Evolutionary conservation across 2,888 invertebrate genomes (phyloP).

Genomic region (Stramonita haemastoma): DNA sequence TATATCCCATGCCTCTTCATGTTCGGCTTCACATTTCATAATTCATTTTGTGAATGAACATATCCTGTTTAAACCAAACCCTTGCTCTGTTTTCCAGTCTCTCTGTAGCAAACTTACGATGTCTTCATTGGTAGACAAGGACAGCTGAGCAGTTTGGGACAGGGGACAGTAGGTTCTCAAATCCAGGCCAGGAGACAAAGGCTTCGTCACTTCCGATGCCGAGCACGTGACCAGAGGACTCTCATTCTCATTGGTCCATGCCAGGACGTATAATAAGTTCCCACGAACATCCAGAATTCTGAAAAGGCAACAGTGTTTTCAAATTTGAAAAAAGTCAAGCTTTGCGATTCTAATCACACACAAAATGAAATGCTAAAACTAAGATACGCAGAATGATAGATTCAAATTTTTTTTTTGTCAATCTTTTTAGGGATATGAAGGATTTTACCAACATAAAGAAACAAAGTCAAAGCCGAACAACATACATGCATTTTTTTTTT

Average conservation of each 20-base stretch:
- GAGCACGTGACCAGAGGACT: conserved; percentile 6
- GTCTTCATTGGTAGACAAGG: neutral
- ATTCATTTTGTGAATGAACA: too few relatives aligned
- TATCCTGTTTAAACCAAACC: neutral
- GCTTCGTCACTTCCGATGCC: conserved; percentile 16
- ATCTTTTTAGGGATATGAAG: too few relatives aligned
- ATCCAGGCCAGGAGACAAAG: neutral
- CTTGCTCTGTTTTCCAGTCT: neutral
- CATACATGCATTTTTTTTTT: too few relatives aligned
- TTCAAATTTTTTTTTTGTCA: too few relatives aligned
- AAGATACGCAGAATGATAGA: too few relatives aligned
- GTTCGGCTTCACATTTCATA: too few relatives aligned
- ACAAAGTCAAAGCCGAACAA: too few relatives aligned
- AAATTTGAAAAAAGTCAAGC: too few relatives aligned
- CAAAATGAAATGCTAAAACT: too few relatives aligned
- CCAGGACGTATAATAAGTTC: conserved; percentile 20
- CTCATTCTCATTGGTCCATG: neutral
- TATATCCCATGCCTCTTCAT: too few relatives aligned
- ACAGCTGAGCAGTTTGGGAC: neutral
- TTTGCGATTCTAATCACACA: too few relatives aligned
- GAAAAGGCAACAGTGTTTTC: neutral
- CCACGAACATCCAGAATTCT: conserved; percentile 7
- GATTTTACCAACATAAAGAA: too few relatives aligned
- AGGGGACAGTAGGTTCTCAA: neutral
- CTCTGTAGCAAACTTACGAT: neutral